Conservation (phyloP, 2,797 vertebrate species). For the Diglossa cyanea region DNA sequence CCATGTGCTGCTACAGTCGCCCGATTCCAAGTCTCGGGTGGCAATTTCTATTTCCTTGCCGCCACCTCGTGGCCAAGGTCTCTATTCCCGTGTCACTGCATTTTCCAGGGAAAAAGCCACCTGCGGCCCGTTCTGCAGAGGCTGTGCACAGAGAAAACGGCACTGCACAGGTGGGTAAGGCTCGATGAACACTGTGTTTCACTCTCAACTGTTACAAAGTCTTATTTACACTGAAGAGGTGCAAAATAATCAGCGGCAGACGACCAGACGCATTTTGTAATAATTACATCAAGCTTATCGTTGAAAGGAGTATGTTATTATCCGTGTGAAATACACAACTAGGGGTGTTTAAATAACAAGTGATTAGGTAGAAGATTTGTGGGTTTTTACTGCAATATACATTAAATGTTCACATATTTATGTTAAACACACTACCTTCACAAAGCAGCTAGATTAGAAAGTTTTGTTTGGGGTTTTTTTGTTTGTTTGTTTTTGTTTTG, state of each 20-base stretch:
- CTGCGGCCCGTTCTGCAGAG: fast-evolving
- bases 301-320: neutral
- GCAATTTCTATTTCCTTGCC: constrained; percentile 71
- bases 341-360: neutral
- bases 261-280: neutral
- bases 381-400: neutral
- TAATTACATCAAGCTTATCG: neutral
- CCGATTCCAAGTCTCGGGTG: neutral
- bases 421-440: neutral
- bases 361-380: neutral
- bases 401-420: neutral
- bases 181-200: neutral
- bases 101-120: neutral
- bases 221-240: neutral
- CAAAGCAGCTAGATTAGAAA: neutral
- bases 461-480: neutral
- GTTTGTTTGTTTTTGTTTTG: fast-evolving
- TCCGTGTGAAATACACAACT: neutral
- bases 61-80: constrained; percentile 73
- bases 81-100: neutral
- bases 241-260: neutral
- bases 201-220: neutral
- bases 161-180: neutral
- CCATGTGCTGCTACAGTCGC: fast-evolving
- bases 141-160: neutral